Base-by-base conservation (phyloP, 2,888 invertebrate species). In the Myopa testacea region DNA sequence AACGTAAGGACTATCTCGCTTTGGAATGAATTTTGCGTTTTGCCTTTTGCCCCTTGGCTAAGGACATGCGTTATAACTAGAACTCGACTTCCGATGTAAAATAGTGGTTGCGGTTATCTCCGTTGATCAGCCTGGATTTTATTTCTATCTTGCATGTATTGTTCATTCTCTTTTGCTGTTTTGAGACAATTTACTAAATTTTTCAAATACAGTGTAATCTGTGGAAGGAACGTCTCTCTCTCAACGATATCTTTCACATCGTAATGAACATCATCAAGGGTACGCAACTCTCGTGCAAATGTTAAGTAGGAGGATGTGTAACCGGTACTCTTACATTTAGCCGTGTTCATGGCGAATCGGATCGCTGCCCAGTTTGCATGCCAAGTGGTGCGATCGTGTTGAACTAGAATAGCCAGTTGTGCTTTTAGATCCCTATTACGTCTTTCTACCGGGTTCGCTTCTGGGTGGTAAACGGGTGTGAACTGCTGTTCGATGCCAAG, bases 1-100 rank as follows among this genome's bases (percentile, higher is more conserved):
- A 4, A 81, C n/a, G 60, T 86, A 86, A 0, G 85, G 85, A 16
- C 85, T 85, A 81, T 85, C 85, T 7, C 85, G 76, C 73, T 83
- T 81, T 4, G 86, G 84, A n/a, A 81, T 81, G 74, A 86, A 83
- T 73, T 87, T 87, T 6, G 84, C 79, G 82, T 81, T 78, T 78
- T 75, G 16, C 75, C 77, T 37, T 79, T 80, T 7, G 77, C 45
- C 16, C 81, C 78, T 50, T 82, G 78, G 71, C 85, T 86, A 3
- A 83, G 77, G 6, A 80, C 67, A 60, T 84, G 5, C 16, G 14
- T 58, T 58, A 75, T 78, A 4, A 85, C 81, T 77, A 80, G 78
- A n/a, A 85, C 84, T 75, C 79, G 62, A 68, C 82, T 83, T 50
- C 83, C 85, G 26, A 83, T 74, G 12, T 83, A 60, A 38, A 81